A percentile compares a stretch with the other conserved stretches of the same genome.
Conservation (phyloP, 2,113 vertebrate species). For the Myxocyprinus asiaticus region DNA sequence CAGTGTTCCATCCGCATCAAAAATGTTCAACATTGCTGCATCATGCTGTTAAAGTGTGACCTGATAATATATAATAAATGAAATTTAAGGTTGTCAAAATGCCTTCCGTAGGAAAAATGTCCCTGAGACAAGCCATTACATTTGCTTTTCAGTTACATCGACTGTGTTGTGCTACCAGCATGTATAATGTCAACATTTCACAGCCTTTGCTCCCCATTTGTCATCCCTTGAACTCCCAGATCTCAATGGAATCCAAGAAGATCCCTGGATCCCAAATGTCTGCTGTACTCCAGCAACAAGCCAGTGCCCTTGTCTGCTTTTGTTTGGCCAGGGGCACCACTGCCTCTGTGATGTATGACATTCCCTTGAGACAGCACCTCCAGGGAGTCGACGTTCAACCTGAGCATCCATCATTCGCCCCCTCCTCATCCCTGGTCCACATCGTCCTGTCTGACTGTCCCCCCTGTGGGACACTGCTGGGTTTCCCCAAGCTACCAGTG, state of each 20-base stretch:
- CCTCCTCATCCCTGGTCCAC: background rate
- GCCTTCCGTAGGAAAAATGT: background rate
- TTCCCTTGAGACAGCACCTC: slow-evolving; percentile 36
- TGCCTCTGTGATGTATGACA: slow-evolving; percentile 55
- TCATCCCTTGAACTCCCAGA: background rate
- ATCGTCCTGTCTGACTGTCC: slow-evolving; percentile 35
- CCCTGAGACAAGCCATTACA: background rate
- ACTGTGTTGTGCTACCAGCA: background rate
- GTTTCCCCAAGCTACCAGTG: slow-evolving; percentile 53
- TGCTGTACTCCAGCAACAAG: slow-evolving; percentile 26
- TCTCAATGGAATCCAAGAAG: background rate
- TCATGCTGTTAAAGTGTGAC: too few species aligned
- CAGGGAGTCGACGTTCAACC: background rate
- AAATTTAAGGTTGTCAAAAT: background rate
- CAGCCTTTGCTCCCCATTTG: background rate
- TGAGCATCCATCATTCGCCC: slow-evolving; percentile 16
- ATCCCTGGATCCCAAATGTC: background rate
- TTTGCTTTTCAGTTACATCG: background rate
- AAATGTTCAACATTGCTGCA: too few species aligned
- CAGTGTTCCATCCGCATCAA: too few species aligned
- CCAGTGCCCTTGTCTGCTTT: slow-evolving; percentile 58
- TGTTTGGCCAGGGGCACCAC: slow-evolving; percentile 39
- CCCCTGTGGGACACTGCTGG: slow-evolving; percentile 47
- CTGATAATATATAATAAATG: too few species aligned
- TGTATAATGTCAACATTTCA: slow-evolving; percentile 19